These are phyloP conservation scores for Bufo bufo DNA, from an alignment of 2,113 vertebrate genomes.

Conservation along the genomic window DNA sequence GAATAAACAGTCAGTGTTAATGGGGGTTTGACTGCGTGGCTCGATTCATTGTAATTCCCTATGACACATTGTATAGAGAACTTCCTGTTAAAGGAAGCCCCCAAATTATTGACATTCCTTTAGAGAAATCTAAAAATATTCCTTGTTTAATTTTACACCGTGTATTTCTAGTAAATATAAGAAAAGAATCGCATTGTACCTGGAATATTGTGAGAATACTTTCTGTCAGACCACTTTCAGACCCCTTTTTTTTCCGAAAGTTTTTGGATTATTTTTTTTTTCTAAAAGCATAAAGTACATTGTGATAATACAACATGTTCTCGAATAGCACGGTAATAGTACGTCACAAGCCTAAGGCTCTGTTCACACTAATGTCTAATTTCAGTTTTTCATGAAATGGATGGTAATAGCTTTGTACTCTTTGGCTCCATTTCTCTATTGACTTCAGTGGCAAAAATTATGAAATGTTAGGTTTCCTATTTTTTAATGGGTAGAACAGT, in stretches of 20 bases:
- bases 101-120: conserved; percentile 51
- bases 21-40: not conserved
- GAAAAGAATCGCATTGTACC: no score
- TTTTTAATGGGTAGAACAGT: no score
- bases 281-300: no score
- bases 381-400: no score
- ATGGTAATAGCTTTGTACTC: no score
- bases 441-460: no score
- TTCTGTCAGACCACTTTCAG: no score
- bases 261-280: no score
- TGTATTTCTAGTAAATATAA: not conserved
- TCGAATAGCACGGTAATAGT: not conserved
- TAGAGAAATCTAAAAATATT: conserved; percentile 20
- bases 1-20: conserved; percentile 26
- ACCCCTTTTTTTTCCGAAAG: not conserved
- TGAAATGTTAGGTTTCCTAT: no score
- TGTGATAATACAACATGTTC: not conserved
- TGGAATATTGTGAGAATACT: no score
- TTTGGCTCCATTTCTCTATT: no score
- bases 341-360: not conserved
- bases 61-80: conserved; percentile 1
- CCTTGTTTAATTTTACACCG: not conserved
- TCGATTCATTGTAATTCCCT: conserved; percentile 31
- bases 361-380: no score
- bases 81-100: conserved; percentile 46